Base-by-base conservation (phyloP, 2,888 invertebrate genomes). In the Eucera pruinosa region DNA sequence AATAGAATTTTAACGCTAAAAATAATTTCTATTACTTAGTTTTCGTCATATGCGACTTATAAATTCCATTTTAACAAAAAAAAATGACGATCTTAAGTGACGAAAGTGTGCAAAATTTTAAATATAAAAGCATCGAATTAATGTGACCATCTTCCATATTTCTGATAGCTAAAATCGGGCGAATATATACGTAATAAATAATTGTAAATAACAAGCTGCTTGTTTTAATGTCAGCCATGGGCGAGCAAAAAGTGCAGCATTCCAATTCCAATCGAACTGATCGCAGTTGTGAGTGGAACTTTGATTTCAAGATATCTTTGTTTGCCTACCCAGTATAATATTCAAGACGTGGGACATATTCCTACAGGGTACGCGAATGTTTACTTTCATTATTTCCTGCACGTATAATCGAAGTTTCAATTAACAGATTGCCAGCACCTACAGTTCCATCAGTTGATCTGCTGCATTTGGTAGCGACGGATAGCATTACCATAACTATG, bases 251-350 rank as follows among this genome's bases (percentile, higher is more conserved):
- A 92, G 77, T 94, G 94, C 62, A 93, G 93, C 55, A 94, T 96
- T 88, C 97, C 97, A 0, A 91, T 97, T 52, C 97, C 97, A 0
- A 95, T 95, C 58, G 97, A 97, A 89, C 92, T 97, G 36, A 93
- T 97, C 48, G 95, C 95, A 27, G 96, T 97, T 1, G 93, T 95
- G 23, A 91, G 94, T 36, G 96, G 95, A 70, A 96, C 96, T 1
- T 85, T 95, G 15, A 93, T 95, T 7, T 96, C 96, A 2, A 94
- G 93, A 81, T 93, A 93, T 78, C 92, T 93, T 50, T 87, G 94
- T 54, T 93, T 97, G 43, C 86, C 94, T 15, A 91, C 93, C 15
- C 89, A 79, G 11, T 93, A 94, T 88, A 89, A 92, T 45, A 94
- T 97, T 2, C 86, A 90, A 69, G 93, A 95, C 52, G 95, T 97